Evolutionary conservation across 1,140 invertebrate species (phyloP), one percentile per base, ranked within the genome.

Genomic region (Chrysomallon squamiferum): DNA sequence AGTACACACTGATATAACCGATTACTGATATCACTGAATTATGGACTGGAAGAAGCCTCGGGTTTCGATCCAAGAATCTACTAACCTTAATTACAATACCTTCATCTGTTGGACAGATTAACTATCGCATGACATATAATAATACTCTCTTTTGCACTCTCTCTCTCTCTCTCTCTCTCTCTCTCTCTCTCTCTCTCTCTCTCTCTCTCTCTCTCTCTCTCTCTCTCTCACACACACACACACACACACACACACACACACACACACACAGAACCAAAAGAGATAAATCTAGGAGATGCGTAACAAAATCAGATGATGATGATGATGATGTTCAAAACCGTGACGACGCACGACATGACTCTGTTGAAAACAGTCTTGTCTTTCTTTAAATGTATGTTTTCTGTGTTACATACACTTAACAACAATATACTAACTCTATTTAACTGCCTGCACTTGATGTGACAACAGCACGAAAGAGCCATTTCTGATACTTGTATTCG

Each of bases 121-220:
- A n/a, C n/a, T n/a, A n/a, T n/a, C n/a, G n/a, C n/a, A n/a, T n/a
- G n/a, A n/a, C n/a, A n/a, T n/a, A n/a, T n/a, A n/a, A n/a, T n/a
- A n/a, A n/a, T n/a, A n/a, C n/a, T n/a, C n/a, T n/a, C n/a, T n/a
- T n/a, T n/a, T n/a, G n/a, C n/a, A n/a, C n/a, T n/a, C n/a, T n/a
- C n/a, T n/a, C n/a, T n/a, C n/a, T n/a, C n/a, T n/a, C 1, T 50
- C 49, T 50, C 49, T 50, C 49, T 50, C 49, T 50, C 49, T 50
- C 49, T 50, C 49, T 50, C 49, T 50, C 49, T 50, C 49, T 50
- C 49, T 50, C 49, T 50, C 49, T 50, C 49, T 50, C 49, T 50
- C 49, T 50, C 49, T 50, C 49, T 50, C 49, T 50, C 49, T 50
- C n/a, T 50, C 49, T 50, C 49, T 50, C 49, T 50, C 49, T 50